Evolutionary conservation across 2,888 invertebrate species (phyloP), one percentile per base, ranked within the genome.

Genomic region (Zootermopsis nevadensis): DNA sequence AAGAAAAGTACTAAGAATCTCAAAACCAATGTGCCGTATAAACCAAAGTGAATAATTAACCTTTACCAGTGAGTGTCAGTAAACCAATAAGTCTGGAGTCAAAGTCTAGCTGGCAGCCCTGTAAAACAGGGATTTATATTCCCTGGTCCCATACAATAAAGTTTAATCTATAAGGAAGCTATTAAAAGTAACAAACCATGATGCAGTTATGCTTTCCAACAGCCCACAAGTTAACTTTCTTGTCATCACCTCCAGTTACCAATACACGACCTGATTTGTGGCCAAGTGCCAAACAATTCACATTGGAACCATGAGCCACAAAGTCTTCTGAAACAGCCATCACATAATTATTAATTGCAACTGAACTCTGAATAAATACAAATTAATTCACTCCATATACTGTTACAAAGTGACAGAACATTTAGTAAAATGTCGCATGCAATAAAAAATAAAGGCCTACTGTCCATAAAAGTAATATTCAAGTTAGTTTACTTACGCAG

Each of bases 221-320:
- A 24, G 98, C 97, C 98, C 98, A 99, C 86, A 99, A 91, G 90
- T 99, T 99, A 81, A 99, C 98, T 91, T 98, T 98, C 89, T 97
- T 96, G 91, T 99, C 99, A 89, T 98, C 98, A 84, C 99, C 98
- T 83, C 99, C 99, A 84, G 97, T 97, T 67, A 96, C 97, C 89
- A 98, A 92, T 81, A 98, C 97, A 88, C 96, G 93, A 86, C 97
- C 97, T 81, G 97, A 97, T 89, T 97, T 97, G 90, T 96, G 96
- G 84, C 97, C 97, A 90, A 97, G 92, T 80, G 97, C 95, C 87
- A 97, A 90, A 88, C 97, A 97, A 88, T 96, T 97, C 87, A 97
- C 97, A 90, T 95, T 96, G 87, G 95, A 94, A 33, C 89, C 89
- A 91, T 98, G 97, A 85, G 97, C 97, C 86, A 94, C 93, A 90